Evolutionary conservation across 2,888 invertebrate species (phyloP).

Genomic region (Plagodis pulveraria): DNA sequence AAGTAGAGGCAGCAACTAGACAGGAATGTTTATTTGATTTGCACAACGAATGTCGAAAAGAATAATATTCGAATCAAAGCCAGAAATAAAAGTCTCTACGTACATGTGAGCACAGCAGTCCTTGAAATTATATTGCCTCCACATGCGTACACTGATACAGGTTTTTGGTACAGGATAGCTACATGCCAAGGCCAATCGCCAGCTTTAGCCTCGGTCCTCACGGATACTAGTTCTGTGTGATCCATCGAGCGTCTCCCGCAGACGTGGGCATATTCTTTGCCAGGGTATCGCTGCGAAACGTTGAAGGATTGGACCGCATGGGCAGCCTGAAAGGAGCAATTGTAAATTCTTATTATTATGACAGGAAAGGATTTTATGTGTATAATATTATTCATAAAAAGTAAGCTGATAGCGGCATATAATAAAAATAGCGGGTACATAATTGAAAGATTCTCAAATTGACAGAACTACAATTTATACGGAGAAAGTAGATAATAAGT

Average conservation of each 20-base stretch:
- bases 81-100: not conserved
- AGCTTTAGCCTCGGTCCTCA: conserved; percentile 61
- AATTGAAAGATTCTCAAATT: no score
- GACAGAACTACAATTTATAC: no score
- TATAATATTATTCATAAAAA: no score
- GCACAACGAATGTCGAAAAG: no score
- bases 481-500: no score
- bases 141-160: conserved; percentile 57
- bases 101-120: conserved; percentile 75
- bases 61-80: no score
- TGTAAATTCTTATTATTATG: no score
- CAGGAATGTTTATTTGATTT: no score
- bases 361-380: no score
- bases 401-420: no score
- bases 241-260: conserved; percentile 67
- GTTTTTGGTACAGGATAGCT: conserved; percentile 57
- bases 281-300: conserved; percentile 43
- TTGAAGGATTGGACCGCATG: conserved; percentile 56
- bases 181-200: conserved; percentile 82
- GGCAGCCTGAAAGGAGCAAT: conserved; percentile 46
- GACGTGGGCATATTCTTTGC: conserved; percentile 50
- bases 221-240: conserved; percentile 65
- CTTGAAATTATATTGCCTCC: conserved; percentile 73
- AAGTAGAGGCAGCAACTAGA: no score
- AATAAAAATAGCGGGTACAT: no score